Base-by-base conservation (phyloP, 1,140 invertebrate species). In the Halesus radiatus region DNA sequence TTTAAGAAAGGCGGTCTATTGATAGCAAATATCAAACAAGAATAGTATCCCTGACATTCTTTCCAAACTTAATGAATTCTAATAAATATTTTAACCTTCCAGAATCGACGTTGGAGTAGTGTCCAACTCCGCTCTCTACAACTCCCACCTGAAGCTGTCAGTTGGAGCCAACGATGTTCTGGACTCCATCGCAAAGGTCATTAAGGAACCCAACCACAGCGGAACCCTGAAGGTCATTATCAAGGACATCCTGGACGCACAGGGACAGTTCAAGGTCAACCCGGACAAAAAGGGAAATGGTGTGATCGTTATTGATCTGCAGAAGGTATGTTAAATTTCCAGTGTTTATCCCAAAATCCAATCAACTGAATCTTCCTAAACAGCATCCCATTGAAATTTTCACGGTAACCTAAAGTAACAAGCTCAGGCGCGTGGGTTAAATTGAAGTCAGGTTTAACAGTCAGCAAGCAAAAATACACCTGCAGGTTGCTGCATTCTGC, bases 101-200 rank as follows among this genome's bases (percentile, higher is more conserved):
- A 93, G 92, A 81, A 84, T 93, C 16, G 90, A 92, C 76, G 85
- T 89, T 13, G 91, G 87, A 3, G 81, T 91, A 0, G 89, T 91
- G 15, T 84, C 86, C 3, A 92, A 90, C 56, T 82, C 87, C 0
- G 87, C 90, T 3, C 85, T 91, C 16, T 78, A 91, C 23, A 91
- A 93, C 10, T 88, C 89, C 0, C 88, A 91, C 66, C 87, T 88
- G 1, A 88, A 91, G 45, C 80, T 94, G 6, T 86, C 84, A 0
- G 84, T 87, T 0, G 90, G 89, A 45, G 87, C 87, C n/a, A 88
- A 88, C 16, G 88, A 90, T 32, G 87, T 92, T 26, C 10, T 94
- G 0, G 91, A 93, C 54, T 90, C 88, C 64, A 64, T 89, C 0
- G 29, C 93, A 0, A 92, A 91, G 54, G 74, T 89, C 6, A 86